A percentile compares a stretch with the other conserved stretches of the same genome.
Evolutionary conservation across 2,888 invertebrate genomes (phyloP).

Genomic region (Spilosoma lubricipeda): DNA sequence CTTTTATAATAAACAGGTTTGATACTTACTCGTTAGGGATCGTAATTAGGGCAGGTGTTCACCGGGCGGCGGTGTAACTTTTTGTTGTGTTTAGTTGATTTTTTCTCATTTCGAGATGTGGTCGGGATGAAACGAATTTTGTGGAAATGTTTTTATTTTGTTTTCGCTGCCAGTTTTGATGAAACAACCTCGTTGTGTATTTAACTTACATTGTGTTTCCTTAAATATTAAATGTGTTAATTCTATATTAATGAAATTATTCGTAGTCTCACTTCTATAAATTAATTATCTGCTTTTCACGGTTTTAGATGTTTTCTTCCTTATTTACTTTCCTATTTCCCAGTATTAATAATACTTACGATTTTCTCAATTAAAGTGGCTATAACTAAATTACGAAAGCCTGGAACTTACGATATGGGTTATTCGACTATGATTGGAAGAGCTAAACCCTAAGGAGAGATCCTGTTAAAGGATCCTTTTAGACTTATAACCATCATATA

Average conservation of each 20-base stretch:
- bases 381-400: background rate
- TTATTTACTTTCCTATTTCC: background rate
- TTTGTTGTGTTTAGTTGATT: conserved; percentile 61
- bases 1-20: conserved; percentile 70
- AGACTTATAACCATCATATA: too few relatives aligned
- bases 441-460: too few relatives aligned
- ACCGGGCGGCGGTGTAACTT: conserved; percentile 59
- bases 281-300: background rate
- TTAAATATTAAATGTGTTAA: conserved; percentile 9
- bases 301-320: background rate
- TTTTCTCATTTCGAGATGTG: conserved; percentile 51
- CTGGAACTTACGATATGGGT: background rate
- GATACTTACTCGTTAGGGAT: conserved; percentile 63
- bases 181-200: conserved; percentile 8
- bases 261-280: background rate
- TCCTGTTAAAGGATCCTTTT: too few relatives aligned
- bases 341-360: background rate
- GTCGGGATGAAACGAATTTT: conserved; percentile 32
- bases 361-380: background rate
- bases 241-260: conserved; percentile 1
- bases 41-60: conserved; percentile 81
- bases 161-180: conserved; percentile 25
- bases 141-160: conserved; percentile 24
- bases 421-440: too few relatives aligned
- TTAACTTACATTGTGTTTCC: conserved; percentile 6